Evolutionary conservation across 2,113 vertebrate genomes (phyloP), one percentile per base, ranked within the genome.

Genomic region (Synchiropus splendidus): DNA sequence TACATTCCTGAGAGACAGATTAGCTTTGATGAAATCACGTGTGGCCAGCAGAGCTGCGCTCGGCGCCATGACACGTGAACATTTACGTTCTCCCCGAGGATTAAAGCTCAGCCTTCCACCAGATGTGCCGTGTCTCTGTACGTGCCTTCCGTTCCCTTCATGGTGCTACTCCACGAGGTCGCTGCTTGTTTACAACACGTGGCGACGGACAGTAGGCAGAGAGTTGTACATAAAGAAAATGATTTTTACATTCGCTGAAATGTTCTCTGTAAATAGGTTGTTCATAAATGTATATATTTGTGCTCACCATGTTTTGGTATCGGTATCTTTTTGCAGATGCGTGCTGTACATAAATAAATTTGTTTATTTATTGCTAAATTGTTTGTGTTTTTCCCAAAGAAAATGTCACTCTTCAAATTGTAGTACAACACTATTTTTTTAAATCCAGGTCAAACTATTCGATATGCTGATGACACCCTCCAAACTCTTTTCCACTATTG

Each of bases 301-400:
- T 46, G n/a, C n/a, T 48, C 12, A 50, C 18, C 30, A 2, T 45
- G 42, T 40, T 71, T 43, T 47, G 37, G 14, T 44, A 45, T 52
- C 67, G 48, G 65, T 55, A 50, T 62, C 36, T 63, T 42, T 27
- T 27, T 27, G 8, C 21, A 27, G 21, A 27, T 27, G 21, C 8
- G 4, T 69, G 41, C 27, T 84, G 74, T 83, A 78, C 35, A 80
- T 63, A 80, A 79, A 74, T 56, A 78, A 79, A 79, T 64, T 42
- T 34, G 54, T 80, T 40, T 86, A 85, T 87, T 85, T 86, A 83
- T 81, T 82, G 45, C 62, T 41, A 18, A 75, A 66, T 64, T 27
- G 44, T 27, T 35, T 12, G 6, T 34, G 4, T 60, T 30, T 47
- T 27, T 27, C 4, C 21, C 4, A 27, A 27, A 27, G 8, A n/a